Conservation (phyloP, 2,113 vertebrate genomes). For the Dendropsophus ebraccatus region DNA sequence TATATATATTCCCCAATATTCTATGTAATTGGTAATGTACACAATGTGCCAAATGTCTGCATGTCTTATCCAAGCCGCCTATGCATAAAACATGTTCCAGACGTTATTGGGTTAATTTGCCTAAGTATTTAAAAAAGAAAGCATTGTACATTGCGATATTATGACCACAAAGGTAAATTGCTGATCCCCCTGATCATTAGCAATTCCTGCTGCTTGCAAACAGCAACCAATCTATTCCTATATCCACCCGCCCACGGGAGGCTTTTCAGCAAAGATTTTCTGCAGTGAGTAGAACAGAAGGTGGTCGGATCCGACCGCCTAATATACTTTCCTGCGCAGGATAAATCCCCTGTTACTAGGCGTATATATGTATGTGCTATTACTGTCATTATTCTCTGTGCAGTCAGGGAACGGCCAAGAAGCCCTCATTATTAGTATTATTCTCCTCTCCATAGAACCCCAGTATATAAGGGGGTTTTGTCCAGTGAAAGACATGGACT, state of each 20-base stretch:
- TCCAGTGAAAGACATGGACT: background rate
- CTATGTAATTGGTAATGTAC: background rate
- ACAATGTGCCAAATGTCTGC: background rate
- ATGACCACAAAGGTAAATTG: conserved; percentile 44
- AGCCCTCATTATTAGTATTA: conserved; percentile 14
- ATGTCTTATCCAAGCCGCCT: too few species aligned
- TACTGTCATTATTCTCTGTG: conserved; percentile 35
- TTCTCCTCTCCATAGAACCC: background rate
- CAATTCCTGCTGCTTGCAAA: conserved; percentile 48
- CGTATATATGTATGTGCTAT: conserved; percentile 17
- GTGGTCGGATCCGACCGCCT: conserved; percentile 32
- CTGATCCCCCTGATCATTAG: conserved; percentile 48
- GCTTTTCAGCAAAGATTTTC: conserved; percentile 55
- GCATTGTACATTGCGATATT: conserved; percentile 42
- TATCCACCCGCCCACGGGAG: conserved; percentile 50
- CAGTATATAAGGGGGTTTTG: background rate
- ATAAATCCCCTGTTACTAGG: conserved; percentile 28
- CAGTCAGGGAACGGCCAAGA: conserved; percentile 2
- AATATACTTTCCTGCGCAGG: conserved; percentile 33
- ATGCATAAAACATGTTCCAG: background rate
- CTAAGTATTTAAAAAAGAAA: conserved; percentile 16
- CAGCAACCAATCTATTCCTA: conserved; percentile 52
- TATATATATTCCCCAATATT: background rate
- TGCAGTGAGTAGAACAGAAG: conserved; percentile 46
- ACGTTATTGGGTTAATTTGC: conserved; percentile 11